Percentiles rank a stretch among this genome's conserved stretches.
Evolutionary conservation across 2,797 vertebrate species (phyloP).

Genomic region (Scarus forsteni): DNA sequence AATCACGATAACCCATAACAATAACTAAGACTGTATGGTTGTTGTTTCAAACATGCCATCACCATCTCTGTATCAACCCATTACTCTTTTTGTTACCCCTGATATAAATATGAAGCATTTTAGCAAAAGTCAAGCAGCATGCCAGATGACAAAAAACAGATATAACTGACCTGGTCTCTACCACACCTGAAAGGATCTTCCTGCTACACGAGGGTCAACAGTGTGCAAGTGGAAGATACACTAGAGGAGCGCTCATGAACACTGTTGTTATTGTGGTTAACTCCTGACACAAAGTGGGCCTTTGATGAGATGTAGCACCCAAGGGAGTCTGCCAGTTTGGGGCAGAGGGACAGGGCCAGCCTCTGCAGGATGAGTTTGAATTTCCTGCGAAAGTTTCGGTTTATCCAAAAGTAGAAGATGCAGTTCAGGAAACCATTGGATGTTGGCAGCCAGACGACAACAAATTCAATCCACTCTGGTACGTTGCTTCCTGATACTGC

Average conservation of each 20-base stretch:
- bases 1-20: slow-evolving; percentile 29
- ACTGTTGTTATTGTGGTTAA: slow-evolving; percentile 72
- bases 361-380: slow-evolving; percentile 79
- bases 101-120: background rate
- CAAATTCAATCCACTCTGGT: slow-evolving; percentile 90
- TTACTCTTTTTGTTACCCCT: slow-evolving; percentile 1
- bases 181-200: slow-evolving; percentile 16
- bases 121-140: slow-evolving; percentile 4
- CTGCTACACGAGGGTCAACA: slow-evolving; percentile 71
- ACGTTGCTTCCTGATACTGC: slow-evolving; percentile 82
- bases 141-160: slow-evolving; percentile 14
- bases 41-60: slow-evolving; percentile 38
- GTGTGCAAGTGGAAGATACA: slow-evolving; percentile 86
- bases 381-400: slow-evolving; percentile 88
- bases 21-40: slow-evolving; percentile 34
- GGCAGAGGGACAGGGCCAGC: slow-evolving; percentile 73
- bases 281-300: slow-evolving; percentile 50
- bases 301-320: slow-evolving; percentile 40
- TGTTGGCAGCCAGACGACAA: slow-evolving; percentile 89
- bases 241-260: slow-evolving; percentile 84
- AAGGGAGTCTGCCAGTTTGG: slow-evolving; percentile 55
- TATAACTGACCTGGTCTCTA: slow-evolving; percentile 7
- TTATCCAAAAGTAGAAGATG: slow-evolving; percentile 93
- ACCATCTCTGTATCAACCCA: slow-evolving; percentile 26
- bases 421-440: slow-evolving; percentile 92